Conservation (phyloP, 30 jellyfish, hydroid and myxozoan genomes). For the Turritopsis rubra region DNA sequence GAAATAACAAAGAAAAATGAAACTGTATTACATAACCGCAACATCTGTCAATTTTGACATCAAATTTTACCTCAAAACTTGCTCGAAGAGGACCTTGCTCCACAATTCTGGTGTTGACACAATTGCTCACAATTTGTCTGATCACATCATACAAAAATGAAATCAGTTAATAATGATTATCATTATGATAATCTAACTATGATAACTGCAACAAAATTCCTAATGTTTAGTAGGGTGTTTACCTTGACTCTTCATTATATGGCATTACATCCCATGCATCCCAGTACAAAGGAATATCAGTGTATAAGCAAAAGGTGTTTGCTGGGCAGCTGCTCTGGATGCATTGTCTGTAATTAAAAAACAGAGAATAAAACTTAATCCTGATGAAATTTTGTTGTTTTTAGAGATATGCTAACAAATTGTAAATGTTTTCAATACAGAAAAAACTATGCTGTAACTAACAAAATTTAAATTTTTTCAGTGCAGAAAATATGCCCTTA, state of each 20-base stretch:
- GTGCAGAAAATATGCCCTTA: too few species aligned
- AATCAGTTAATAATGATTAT: too few species aligned
- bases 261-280: slow-evolving; percentile 99
- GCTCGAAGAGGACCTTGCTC: slow-evolving; percentile 57
- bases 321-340: background rate
- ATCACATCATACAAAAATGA: too few species aligned
- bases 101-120: slow-evolving; percentile 8
- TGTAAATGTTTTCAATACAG: too few species aligned
- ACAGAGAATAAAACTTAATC: background rate
- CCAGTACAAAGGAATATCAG: slow-evolving; percentile 88
- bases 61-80: slow-evolving; percentile 47
- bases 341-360: slow-evolving; percentile 4
- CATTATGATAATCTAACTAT: too few species aligned
- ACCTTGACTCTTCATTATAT: slow-evolving; percentile 76
- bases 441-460: too few species aligned
- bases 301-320: slow-evolving; percentile 30
- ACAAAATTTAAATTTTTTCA: too few species aligned
- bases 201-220: too few species aligned
- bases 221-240: background rate
- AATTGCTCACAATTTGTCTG: slow-evolving; percentile 44
- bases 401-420: too few species aligned
- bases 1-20: background rate
- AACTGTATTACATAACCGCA: background rate
- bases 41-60: too few species aligned
- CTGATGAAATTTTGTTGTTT: background rate